Base-by-base conservation (phyloP, 53 echinoderm and acorn worm species). In the Mesocentrotus franciscanus region DNA sequence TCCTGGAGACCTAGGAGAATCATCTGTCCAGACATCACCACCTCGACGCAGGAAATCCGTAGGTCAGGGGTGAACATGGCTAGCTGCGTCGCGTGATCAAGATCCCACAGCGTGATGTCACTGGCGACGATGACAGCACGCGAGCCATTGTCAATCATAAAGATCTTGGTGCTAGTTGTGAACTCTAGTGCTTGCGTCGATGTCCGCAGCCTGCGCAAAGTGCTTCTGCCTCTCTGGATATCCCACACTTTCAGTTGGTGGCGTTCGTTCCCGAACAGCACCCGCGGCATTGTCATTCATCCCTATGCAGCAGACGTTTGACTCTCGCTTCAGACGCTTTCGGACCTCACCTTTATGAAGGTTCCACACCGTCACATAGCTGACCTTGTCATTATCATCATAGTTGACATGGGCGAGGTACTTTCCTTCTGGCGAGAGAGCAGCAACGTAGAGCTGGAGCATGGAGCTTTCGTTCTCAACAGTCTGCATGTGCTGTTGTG, bases 41-140 rank as follows among this genome's bases (percentile, higher is more conserved):
- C 95, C 34, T 97, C 97, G 15, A 98, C 96, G 39, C 97, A 97
- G 10, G 97, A 96, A 30, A 98, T 94, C 16, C 97, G 92, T 20
- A 97, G 95, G 85, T 98, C 98, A 4, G 98, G 98, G 15, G 97
- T 97, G 75, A 97, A 98, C 93, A 97, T 96, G 34, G 98, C 98
- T 0, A 98, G 91, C 72, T 92, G 91, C 10, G 95, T 96, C 6
- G 96, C 97, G 26, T 92, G 92, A 34, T 98, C 97, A 9, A 98
- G 89, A 89, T 98, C 97, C 97, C 97, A 98, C 14, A 98, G 93
- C 2, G 97, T 95, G 93, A 98, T 95, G 76, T 98, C 98, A 42
- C 95, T 95, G 49, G 96, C 96, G 58, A 96, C 98, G 2, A 98
- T 96, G n/a, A 98, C 90, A 9, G 98, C 99, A 61, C 96, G 90